Evolutionary conservation across 1,140 invertebrate genomes (phyloP).

Genomic region (Procambarus virginalis): DNA sequence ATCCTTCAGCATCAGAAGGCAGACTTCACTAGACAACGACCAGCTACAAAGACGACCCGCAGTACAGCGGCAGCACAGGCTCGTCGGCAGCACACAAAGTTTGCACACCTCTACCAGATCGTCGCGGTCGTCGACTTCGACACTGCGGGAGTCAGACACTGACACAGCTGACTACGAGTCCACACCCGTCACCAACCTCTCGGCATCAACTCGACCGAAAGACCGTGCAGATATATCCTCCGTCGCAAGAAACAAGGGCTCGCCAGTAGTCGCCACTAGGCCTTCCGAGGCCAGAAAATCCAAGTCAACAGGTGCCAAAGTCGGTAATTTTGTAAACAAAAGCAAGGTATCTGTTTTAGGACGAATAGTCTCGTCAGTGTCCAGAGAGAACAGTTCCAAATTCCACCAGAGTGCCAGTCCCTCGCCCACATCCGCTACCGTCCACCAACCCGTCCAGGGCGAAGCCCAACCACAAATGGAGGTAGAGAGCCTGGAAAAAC

Average conservation of each 20-base stretch:
- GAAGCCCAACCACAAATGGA: constrained; percentile 24
- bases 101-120: not conserved
- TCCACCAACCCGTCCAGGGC: constrained; percentile 24
- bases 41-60: not conserved
- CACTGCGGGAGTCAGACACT: constrained; percentile 10
- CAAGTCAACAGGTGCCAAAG: not conserved
- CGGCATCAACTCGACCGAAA: not conserved
- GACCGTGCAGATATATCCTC: not conserved
- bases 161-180: constrained; percentile 41
- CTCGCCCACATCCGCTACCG: not conserved
- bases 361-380: not conserved
- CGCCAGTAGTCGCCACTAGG: not conserved
- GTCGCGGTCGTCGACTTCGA: not conserved
- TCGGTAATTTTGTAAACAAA: not conserved
- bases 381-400: not conserved
- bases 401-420: not conserved
- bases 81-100: not conserved
- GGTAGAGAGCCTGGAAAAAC: not conserved
- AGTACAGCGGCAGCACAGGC: not conserved
- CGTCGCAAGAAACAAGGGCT: not conserved
- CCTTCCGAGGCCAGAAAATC: not conserved
- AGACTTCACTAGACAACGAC: not conserved
- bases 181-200: constrained; percentile 3
- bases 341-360: not conserved
- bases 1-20: constrained; percentile 25